Evolutionary conservation across 2,113 vertebrate genomes (phyloP), one percentile per base, ranked within the genome.

Genomic region (Picathartes gymnocephalus): DNA sequence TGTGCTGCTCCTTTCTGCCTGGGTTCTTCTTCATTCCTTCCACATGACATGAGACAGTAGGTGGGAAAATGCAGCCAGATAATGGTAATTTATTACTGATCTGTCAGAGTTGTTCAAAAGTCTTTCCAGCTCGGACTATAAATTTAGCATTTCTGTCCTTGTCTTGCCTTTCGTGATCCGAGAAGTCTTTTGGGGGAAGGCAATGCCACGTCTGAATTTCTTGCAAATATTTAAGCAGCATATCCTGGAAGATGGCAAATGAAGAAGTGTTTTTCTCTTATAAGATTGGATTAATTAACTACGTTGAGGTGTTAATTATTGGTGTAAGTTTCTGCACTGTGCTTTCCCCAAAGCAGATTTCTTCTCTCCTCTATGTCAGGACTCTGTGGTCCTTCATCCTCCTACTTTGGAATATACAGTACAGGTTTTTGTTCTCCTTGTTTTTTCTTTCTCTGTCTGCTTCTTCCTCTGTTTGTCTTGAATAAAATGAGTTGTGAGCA

Each of bases 11-110:
- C 39, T 92, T 60, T 86, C 80, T 80, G 91, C 48, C 44, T 90
- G 18, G 30, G 4, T 31, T 53, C 16, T 56, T 47, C 77, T 51
- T 91, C 78, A 87, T 97, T 96, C 84, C 56, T 97, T 97, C 85
- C 82, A 86, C 39, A 37, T 73, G 37, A 91, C 76, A 45, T 53
- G 91, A 56, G 81, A 80, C 69, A 96, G 61, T 62, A 97, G 84
- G 42, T 92, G 48, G 37, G 45, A 90, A 95, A 73, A 42, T 8
- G 15, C 25, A 64, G 91, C 93, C 92, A 95, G 68, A 89, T 86
- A 84, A 50, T 48, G 70, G 76, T 57, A 33, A 50, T 73, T 95
- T 97, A 87, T 94, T 90, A 87, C 37, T 57, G 62, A 93, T 91
- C 81, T 93, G 83, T 89, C 48, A 24, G 37, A 66, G 39, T 42